Conservation (phyloP, 2,113 vertebrate genomes). For the Phalacrocorax carbo region DNA sequence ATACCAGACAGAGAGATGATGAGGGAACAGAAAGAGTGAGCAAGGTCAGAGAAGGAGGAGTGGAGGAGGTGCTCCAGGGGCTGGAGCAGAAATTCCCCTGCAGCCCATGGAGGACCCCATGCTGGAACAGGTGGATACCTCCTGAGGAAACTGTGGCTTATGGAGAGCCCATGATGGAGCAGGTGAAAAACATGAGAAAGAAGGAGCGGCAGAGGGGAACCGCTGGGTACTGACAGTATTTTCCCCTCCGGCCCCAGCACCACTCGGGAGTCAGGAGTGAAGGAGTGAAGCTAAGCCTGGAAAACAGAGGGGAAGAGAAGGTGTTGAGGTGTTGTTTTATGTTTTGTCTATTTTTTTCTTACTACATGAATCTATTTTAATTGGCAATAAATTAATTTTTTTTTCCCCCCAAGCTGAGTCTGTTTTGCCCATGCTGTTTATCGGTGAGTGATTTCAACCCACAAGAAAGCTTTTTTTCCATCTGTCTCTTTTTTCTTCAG, state of each 20-base stretch:
- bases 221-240: fast-evolving
- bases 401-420: neutral
- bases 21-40: neutral
- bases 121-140: neutral
- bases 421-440: neutral
- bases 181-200: neutral
- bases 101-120: neutral
- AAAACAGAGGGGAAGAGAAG: neutral
- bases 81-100: neutral
- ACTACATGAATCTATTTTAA: neutral
- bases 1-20: neutral
- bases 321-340: neutral
- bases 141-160: neutral
- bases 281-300: neutral
- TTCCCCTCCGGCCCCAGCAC: neutral
- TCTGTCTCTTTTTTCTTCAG: neutral
- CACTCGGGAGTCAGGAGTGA: neutral
- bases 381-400: neutral
- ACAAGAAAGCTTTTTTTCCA: neutral
- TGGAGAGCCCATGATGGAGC: neutral
- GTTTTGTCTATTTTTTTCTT: neutral
- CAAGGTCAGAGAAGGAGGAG: neutral
- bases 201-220: neutral
- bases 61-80: neutral
- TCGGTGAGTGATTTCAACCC: neutral